Percentiles rank a stretch among this genome's conserved stretches.
Evolutionary conservation across 2,113 vertebrate species (phyloP).

Genomic region (Rhagologus leucostigma): DNA sequence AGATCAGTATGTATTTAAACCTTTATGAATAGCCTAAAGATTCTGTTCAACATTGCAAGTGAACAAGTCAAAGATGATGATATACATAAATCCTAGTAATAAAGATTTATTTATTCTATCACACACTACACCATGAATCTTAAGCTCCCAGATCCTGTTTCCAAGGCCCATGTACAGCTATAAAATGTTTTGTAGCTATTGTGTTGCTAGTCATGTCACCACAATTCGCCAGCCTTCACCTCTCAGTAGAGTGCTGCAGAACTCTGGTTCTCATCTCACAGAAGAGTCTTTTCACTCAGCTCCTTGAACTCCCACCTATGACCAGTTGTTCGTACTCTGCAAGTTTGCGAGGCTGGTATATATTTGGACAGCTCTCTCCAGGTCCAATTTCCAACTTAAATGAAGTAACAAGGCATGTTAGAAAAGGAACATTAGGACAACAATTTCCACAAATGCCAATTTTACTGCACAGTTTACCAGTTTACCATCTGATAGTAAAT

Average conservation of each 20-base stretch:
- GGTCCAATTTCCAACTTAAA: background rate
- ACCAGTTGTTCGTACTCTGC: rapidly evolving
- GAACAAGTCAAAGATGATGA: background rate
- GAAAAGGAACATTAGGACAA: background rate
- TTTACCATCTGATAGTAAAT: background rate
- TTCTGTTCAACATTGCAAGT: background rate
- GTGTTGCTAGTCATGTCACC: background rate
- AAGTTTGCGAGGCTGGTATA: background rate
- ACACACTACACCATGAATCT: background rate
- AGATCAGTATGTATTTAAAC: background rate
- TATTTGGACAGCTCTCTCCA: background rate
- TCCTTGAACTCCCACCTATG: background rate
- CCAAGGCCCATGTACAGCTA: background rate
- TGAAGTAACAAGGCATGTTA: background rate
- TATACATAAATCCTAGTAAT: background rate
- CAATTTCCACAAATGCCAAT: background rate
- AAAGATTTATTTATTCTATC: background rate
- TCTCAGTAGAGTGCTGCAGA: background rate
- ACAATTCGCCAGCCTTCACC: background rate
- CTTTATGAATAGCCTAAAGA: background rate
- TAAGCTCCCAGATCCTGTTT: background rate
- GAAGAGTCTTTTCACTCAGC: background rate
- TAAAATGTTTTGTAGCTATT: background rate
- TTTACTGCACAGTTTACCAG: background rate
- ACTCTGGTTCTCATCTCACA: background rate